These are phyloP conservation scores for Acronicta alni DNA, from an alignment of 2,888 invertebrate genomes.

Conservation along the genomic window DNA sequence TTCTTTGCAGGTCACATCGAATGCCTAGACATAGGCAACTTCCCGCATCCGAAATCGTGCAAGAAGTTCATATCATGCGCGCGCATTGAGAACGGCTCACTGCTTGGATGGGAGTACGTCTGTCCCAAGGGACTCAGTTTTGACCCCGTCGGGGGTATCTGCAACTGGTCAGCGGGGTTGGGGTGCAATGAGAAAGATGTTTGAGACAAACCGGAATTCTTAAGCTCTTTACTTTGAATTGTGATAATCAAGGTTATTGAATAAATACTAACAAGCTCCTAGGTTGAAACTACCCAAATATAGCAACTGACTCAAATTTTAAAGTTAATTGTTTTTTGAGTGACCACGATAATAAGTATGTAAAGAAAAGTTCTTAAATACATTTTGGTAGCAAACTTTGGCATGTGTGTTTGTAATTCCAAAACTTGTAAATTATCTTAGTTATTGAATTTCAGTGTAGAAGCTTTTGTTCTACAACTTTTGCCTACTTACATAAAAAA, in stretches of 20 bases:
- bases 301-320: too few relatives aligned
- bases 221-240: neutral
- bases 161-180: conserved; percentile 96
- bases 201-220: conserved; percentile 24
- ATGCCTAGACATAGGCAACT: conserved; percentile 96
- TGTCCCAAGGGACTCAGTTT: conserved; percentile 96
- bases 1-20: conserved; percentile 90
- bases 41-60: conserved; percentile 96
- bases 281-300: too few relatives aligned
- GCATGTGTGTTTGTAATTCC: too few relatives aligned
- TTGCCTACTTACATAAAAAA: too few relatives aligned
- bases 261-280: neutral
- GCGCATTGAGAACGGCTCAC: conserved; percentile 92
- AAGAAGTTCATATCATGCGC: conserved; percentile 98
- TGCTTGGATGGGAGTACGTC: conserved; percentile 96
- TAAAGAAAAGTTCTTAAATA: too few relatives aligned
- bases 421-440: too few relatives aligned
- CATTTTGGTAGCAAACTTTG: too few relatives aligned
- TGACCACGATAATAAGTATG: too few relatives aligned
- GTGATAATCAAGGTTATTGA: neutral
- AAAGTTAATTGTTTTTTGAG: too few relatives aligned
- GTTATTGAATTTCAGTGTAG: too few relatives aligned
- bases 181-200: conserved; percentile 91
- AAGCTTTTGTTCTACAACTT: too few relatives aligned
- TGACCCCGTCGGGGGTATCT: conserved; percentile 96